These are phyloP conservation scores for Drosophila neonasuta DNA, from an alignment of 2,888 invertebrate genomes.

Conservation along the genomic window DNA sequence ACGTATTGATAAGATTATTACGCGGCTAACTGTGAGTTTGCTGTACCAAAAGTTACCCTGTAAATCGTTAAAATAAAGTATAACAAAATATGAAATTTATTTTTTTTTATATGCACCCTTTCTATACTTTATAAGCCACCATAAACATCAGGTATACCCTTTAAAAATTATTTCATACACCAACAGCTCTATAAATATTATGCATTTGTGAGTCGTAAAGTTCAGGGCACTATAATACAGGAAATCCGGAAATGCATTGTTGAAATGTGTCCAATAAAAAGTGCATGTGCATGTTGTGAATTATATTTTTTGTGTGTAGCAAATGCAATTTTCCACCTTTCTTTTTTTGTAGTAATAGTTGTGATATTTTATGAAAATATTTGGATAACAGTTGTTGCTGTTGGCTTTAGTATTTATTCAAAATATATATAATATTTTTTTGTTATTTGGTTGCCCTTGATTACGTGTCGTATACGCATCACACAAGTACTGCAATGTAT, in stretches of 20 bases:
- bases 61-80: background rate
- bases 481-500: slow-evolving; percentile 34
- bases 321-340: background rate
- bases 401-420: slow-evolving; percentile 36
- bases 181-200: slow-evolving; percentile 32
- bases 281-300: slow-evolving; percentile 14
- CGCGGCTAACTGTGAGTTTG: background rate
- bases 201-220: slow-evolving; percentile 34
- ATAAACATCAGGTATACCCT: background rate
- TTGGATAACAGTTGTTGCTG: slow-evolving; percentile 26
- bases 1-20: slow-evolving; percentile 6
- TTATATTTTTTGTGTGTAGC: slow-evolving; percentile 13
- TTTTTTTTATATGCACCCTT: no score
- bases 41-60: background rate
- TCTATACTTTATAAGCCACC: background rate
- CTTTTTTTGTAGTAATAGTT: slow-evolving; percentile 5
- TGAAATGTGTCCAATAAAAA: background rate
- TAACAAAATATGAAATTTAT: no score
- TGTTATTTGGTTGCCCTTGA: slow-evolving; percentile 6
- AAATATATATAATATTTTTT: background rate
- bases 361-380: slow-evolving; percentile 42
- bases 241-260: slow-evolving; percentile 39
- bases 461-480: slow-evolving; percentile 15
- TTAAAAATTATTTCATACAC: background rate
- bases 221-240: slow-evolving; percentile 6